Evolutionary conservation across 2,888 invertebrate species (phyloP).

Genomic region (Zygothrica quintamaculata): DNA sequence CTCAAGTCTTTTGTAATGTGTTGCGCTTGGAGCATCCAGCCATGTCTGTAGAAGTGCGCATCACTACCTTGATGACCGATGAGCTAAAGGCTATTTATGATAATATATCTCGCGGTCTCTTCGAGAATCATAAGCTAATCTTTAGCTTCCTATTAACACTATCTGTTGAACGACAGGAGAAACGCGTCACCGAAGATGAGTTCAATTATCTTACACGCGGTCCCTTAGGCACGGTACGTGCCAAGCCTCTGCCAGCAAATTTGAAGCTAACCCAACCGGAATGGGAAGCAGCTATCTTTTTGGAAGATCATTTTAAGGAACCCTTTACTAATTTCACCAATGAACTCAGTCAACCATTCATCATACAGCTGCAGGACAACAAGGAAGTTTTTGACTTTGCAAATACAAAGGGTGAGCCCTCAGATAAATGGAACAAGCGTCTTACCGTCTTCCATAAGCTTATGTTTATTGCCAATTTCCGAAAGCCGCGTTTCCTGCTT

Average conservation of each 20-base stretch:
- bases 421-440: constrained; percentile 87
- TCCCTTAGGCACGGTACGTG: constrained; percentile 86
- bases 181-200: constrained; percentile 87
- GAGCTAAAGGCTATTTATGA: constrained; percentile 93
- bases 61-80: constrained; percentile 89
- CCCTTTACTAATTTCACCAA: constrained; percentile 86
- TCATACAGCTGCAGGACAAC: constrained; percentile 87
- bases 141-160: constrained; percentile 93
- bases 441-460: constrained; percentile 91
- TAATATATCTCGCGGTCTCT: constrained; percentile 95
- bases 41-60: constrained; percentile 88
- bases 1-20: constrained; percentile 90
- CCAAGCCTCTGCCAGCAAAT: constrained; percentile 86
- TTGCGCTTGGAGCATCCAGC: constrained; percentile 90
- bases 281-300: constrained; percentile 89
- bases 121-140: constrained; percentile 95
- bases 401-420: constrained; percentile 81
- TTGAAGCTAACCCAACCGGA: constrained; percentile 86
- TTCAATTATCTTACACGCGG: constrained; percentile 93
- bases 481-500: constrained; percentile 92
- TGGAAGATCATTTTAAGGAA: constrained; percentile 86
- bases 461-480: constrained; percentile 90
- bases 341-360: constrained; percentile 86
- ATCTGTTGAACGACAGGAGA: constrained; percentile 88
- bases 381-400: constrained; percentile 86